Evolutionary conservation across 1,140 invertebrate species (phyloP).

Genomic region (Drosophila azteca): DNA sequence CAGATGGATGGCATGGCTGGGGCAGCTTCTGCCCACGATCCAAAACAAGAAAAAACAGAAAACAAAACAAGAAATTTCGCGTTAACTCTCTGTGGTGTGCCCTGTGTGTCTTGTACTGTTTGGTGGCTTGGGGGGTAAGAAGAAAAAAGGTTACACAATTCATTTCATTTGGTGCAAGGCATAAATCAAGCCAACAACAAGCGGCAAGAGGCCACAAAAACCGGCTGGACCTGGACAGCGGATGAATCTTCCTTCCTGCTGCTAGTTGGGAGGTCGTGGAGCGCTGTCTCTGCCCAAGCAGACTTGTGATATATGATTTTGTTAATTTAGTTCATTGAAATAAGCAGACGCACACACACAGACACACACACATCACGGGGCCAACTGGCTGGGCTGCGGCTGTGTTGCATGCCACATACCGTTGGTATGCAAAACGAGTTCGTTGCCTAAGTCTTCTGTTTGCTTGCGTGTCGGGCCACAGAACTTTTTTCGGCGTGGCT

Average conservation of each 20-base stretch:
- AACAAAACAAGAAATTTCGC: slow-evolving; percentile 74
- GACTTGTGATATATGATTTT: slow-evolving; percentile 76
- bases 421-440: slow-evolving; percentile 53
- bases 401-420: too few species aligned
- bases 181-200: slow-evolving; percentile 80
- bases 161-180: slow-evolving; percentile 80
- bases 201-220: slow-evolving; percentile 27
- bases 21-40: slow-evolving; percentile 68
- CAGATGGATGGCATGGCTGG: slow-evolving; percentile 10
- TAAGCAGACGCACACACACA: slow-evolving; percentile 18
- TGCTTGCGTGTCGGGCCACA: slow-evolving; percentile 29
- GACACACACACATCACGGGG: slow-evolving; percentile 7
- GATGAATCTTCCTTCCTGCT: slow-evolving; percentile 47
- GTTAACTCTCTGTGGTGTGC: slow-evolving; percentile 49
- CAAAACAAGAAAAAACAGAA: too few species aligned
- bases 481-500: slow-evolving; percentile 33
- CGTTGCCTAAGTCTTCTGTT: slow-evolving; percentile 69
- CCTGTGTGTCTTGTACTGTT: slow-evolving; percentile 37
- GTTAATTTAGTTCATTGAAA: slow-evolving; percentile 74
- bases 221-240: slow-evolving; percentile 24
- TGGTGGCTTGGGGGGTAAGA: neutral
- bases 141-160: slow-evolving; percentile 76
- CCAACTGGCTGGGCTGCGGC: too few species aligned
- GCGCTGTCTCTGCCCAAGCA: neutral
- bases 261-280: slow-evolving; percentile 66